phyloP scores from a whole-genome alignment of 2,797 vertebrate species.

The Amphiprion clarkii region DNA sequence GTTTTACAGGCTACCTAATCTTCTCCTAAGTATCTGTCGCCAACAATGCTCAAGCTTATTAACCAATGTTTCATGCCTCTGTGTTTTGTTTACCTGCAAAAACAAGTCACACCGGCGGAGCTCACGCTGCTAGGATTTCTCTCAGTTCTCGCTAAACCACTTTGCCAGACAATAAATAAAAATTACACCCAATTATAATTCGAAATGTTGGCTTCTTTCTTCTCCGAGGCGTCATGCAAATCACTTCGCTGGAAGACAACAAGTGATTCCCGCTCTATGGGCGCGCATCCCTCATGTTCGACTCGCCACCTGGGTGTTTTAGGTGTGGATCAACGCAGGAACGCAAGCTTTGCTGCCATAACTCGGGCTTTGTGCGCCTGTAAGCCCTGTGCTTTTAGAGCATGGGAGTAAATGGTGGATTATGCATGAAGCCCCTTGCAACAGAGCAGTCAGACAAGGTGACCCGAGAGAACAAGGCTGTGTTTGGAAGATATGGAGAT shows the following conservation, averaged over 20 bases:
- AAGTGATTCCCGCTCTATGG: slow-evolving; percentile 44
- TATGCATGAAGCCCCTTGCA: slow-evolving; percentile 70
- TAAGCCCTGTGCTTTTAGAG: slow-evolving; percentile 50
- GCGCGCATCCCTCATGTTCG: slow-evolving; percentile 6
- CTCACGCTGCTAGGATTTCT: slow-evolving; percentile 24
- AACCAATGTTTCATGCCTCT: neutral
- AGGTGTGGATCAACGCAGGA: slow-evolving; percentile 50
- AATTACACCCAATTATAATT: slow-evolving; percentile 8
- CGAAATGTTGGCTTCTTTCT: slow-evolving; percentile 16
- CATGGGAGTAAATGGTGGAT: slow-evolving; percentile 70
- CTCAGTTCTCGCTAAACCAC: slow-evolving; percentile 27
- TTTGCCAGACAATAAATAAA: slow-evolving; percentile 28
- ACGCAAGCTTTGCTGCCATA: slow-evolving; percentile 28
- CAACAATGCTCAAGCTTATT: neutral
- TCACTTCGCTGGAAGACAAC: slow-evolving; percentile 43
- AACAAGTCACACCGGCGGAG: slow-evolving; percentile 1
- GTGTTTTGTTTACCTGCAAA: slow-evolving; percentile 15
- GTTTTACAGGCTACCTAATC: slow-evolving; percentile 12
- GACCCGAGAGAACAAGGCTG: slow-evolving; percentile 81
- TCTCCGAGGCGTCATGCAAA: slow-evolving; percentile 38
- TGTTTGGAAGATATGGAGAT: slow-evolving; percentile 85
- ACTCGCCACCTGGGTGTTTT: slow-evolving; percentile 44
- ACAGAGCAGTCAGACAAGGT: slow-evolving; percentile 76
- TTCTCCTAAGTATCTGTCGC: slow-evolving; percentile 6
- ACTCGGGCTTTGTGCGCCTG: slow-evolving; percentile 30